Evolutionary conservation across 2,888 invertebrate species (phyloP), one percentile per base, ranked within the genome.

Genomic region (Aspidiotus destructor): DNA sequence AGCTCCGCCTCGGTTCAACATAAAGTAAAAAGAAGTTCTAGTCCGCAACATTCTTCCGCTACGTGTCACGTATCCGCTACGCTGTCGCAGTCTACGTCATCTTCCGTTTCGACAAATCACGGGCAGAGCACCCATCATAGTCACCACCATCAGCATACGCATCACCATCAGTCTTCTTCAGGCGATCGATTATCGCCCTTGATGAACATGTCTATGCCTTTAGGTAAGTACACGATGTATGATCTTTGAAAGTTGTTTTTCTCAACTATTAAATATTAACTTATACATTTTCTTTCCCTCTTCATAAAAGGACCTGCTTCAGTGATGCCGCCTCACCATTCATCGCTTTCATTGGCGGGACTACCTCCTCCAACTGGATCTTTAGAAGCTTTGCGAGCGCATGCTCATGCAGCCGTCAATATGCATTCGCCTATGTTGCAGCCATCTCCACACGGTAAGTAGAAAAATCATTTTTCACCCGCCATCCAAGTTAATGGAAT

Each of bases 381-480:
- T 0, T 79, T 89, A 74, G 88, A 89, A 74, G 88, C 86, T 62
- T 77, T 89, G 70, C 79, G 88, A 72, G 83, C 88, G 58, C 88
- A 88, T 76, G 69, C 69, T 7, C 69, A 69, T 44, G 62, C 69
- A 74, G 87, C 88, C 70, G 81, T 80, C 1, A 85, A 85, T 69
- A 78, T 78, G 13, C 76, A 81, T 70, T 78, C 78, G 71, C 79
- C 80, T 6, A 81, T 82, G 69, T 81, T 72, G 55, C 72, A 64
- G 17, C 60, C 60, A 40, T 60, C 60, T 16, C 64, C 69, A 15
- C 69, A 69, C 55, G 58, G 69, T 69, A 52, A 63, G 69, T 13
- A 16, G 6, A 13, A 17, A 28, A 28, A 28, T 28, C 28, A 28
- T 28, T 28, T 28, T 28, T 28, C 28, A 28, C 2, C 28, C 28